phyloP scores from a whole-genome alignment of 2,113 vertebrate genomes.

The Tauraco erythrolophus region DNA sequence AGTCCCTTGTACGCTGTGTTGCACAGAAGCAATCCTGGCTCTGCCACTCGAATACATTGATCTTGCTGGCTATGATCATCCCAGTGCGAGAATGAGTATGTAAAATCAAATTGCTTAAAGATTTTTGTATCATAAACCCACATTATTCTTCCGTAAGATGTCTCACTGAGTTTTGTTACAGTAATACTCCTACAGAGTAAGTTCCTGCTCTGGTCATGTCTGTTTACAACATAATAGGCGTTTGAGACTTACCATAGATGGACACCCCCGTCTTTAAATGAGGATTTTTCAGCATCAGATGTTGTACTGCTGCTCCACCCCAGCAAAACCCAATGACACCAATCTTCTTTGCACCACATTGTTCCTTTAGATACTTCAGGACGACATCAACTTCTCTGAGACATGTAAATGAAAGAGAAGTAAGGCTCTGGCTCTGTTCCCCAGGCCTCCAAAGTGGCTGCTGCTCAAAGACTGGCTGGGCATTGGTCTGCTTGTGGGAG shows the following conservation, averaged over 20 bases:
- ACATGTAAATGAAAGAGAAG: not conserved
- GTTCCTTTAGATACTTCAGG: slow-evolving; percentile 83
- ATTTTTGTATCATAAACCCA: not conserved
- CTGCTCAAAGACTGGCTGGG: not conserved
- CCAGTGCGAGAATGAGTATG: not conserved
- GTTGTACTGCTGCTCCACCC: slow-evolving; percentile 88
- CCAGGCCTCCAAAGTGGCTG: not conserved
- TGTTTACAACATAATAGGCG: not conserved
- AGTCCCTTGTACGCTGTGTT: not conserved
- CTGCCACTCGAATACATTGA: not conserved
- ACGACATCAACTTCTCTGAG: slow-evolving; percentile 83
- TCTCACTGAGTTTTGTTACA: not conserved
- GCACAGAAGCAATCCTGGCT: not conserved
- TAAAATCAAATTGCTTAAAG: not conserved
- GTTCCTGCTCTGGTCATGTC: not conserved
- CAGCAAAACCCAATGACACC: slow-evolving; percentile 94
- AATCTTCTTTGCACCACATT: slow-evolving; percentile 77
- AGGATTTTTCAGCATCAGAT: slow-evolving; percentile 83
- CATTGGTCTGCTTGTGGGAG: not conserved
- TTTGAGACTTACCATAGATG: slow-evolving; percentile 81
- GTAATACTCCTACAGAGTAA: not conserved
- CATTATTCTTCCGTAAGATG: not conserved
- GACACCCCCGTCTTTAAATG: slow-evolving; percentile 87
- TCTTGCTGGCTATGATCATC: not conserved
- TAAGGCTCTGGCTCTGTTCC: not conserved